phyloP scores from a whole-genome alignment of 2,113 vertebrate species.

The Atlantisia rogersi region DNA sequence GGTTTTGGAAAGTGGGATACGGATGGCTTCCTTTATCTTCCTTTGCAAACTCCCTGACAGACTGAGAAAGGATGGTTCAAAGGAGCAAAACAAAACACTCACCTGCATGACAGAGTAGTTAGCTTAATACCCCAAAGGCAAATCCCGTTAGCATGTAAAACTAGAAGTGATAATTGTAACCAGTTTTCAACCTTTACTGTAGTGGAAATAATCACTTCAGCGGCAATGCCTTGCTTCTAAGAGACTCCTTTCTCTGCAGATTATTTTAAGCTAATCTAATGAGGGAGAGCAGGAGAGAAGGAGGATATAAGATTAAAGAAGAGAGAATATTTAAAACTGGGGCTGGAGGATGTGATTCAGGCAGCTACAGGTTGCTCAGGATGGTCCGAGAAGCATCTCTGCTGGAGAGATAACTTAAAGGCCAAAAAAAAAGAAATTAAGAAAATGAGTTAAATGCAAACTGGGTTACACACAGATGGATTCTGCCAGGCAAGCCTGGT shows the following conservation, averaged over 20 bases:
- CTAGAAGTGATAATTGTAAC: conserved; percentile 40
- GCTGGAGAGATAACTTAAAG: neutral
- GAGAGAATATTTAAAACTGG: neutral
- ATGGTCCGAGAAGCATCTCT: neutral
- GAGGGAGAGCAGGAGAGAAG: neutral
- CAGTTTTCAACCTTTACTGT: neutral
- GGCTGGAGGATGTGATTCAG: fast-evolving
- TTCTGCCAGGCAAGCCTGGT: neutral
- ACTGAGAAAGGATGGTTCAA: neutral
- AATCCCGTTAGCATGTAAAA: conserved; percentile 37
- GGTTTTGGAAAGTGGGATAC: neutral
- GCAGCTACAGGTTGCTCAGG: neutral
- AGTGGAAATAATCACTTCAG: conserved; percentile 45
- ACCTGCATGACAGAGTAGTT: conserved; percentile 15
- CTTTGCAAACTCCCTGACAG: neutral
- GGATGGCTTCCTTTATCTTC: neutral
- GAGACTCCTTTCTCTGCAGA: neutral
- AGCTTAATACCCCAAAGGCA: conserved; percentile 35
- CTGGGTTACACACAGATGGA: neutral
- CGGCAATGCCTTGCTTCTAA: neutral
- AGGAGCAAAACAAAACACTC: conserved; percentile 34
- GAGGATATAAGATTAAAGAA: neutral
- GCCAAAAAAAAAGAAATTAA: neutral
- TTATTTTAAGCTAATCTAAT: neutral
- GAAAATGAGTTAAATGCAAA: neutral